These are phyloP conservation scores for Acrocyrtus sp. DNA, from an alignment of 2,888 invertebrate genomes.

Conservation along the genomic window DNA sequence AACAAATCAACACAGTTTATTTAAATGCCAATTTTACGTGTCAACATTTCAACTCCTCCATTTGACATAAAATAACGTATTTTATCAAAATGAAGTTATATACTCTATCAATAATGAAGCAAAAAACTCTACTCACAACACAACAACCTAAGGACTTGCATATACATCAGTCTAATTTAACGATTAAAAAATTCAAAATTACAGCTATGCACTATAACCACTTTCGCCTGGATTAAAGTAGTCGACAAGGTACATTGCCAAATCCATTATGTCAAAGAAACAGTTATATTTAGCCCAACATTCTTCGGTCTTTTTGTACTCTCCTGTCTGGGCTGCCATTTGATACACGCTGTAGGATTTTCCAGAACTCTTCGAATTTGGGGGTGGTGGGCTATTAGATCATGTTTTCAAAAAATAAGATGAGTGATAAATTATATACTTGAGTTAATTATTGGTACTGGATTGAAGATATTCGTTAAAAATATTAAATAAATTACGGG, in stretches of 20 bases:
- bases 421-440: not conserved
- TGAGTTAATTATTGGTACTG: not conserved
- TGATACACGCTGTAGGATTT: constrained; percentile 52
- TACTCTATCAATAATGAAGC: too few species aligned
- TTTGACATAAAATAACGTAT: too few species aligned
- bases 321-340: constrained; percentile 60
- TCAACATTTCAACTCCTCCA: too few species aligned
- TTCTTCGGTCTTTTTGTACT: constrained; percentile 51
- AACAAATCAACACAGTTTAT: too few species aligned
- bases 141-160: too few species aligned
- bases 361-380: constrained; percentile 29
- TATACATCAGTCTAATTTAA: too few species aligned
- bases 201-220: too few species aligned
- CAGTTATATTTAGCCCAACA: constrained; percentile 60
- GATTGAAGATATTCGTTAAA: not conserved
- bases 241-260: constrained; percentile 59
- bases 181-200: too few species aligned
- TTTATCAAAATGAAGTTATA: too few species aligned
- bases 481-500: constrained; percentile 51
- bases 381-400: constrained; percentile 56
- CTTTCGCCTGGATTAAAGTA: constrained; percentile 49
- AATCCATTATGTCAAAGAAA: constrained; percentile 62
- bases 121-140: too few species aligned
- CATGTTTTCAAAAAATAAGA: constrained; percentile 1
- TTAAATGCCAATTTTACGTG: too few species aligned